These are phyloP conservation scores for Pavo muticus DNA, from an alignment of 2,113 vertebrate genomes.

Conservation along the genomic window DNA sequence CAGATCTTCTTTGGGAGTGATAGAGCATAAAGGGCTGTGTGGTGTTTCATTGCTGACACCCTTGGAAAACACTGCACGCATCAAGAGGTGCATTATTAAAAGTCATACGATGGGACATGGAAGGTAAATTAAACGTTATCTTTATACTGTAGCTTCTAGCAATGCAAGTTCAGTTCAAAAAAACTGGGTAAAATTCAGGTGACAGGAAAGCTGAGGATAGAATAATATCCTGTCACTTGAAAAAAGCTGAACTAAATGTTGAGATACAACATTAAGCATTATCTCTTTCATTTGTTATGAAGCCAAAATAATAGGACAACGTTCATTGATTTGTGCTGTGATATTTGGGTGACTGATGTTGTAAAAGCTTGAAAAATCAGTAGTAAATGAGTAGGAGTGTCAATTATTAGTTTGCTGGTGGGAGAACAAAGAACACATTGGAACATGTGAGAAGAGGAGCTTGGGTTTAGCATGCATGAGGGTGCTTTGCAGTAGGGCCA, in stretches of 20 bases:
- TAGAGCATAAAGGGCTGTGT: not conserved
- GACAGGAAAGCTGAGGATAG: not conserved
- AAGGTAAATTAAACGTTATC: not conserved
- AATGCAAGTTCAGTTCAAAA: not conserved
- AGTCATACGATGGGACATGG: not conserved
- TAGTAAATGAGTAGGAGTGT: not conserved
- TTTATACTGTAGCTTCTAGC: not conserved
- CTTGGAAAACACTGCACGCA: not conserved
- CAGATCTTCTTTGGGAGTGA: not conserved
- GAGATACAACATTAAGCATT: not conserved
- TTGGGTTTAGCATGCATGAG: not conserved
- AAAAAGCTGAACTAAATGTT: not conserved
- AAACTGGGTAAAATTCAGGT: not conserved
- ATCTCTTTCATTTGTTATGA: not conserved
- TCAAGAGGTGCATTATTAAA: not conserved
- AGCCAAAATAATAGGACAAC: not conserved
- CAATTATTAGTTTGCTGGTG: not conserved
- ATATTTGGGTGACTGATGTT: not conserved
- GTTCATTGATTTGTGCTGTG: not conserved
- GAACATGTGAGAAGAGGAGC: not conserved
- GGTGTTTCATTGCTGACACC: not conserved
- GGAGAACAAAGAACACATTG: not conserved
- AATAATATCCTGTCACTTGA: not conserved
- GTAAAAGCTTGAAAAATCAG: not conserved
- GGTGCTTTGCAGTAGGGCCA: accelerated